Evolutionary conservation across 2,797 vertebrate genomes (phyloP).

Genomic region (Odontamblyopus lacepedii): DNA sequence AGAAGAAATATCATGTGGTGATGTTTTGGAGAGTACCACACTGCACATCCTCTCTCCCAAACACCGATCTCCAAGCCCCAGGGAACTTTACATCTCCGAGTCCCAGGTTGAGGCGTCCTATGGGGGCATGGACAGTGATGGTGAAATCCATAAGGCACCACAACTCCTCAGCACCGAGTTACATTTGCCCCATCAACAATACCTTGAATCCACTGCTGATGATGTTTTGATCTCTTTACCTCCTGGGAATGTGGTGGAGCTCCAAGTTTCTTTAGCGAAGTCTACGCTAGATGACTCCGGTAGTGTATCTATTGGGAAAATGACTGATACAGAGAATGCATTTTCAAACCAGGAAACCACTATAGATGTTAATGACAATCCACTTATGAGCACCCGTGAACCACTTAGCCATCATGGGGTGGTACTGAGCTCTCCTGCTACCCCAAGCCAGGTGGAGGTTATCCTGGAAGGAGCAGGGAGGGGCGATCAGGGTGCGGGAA

Average conservation of each 20-base stretch:
- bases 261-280: slow-evolving; percentile 85
- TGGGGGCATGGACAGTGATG: slow-evolving; percentile 60
- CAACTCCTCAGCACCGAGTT: slow-evolving; percentile 61
- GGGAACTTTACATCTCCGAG: slow-evolving; percentile 73
- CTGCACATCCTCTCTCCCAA: slow-evolving; percentile 76
- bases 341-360: slow-evolving; percentile 31
- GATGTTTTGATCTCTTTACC: slow-evolving; percentile 50
- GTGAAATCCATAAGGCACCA: slow-evolving; percentile 44
- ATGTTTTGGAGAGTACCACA: slow-evolving; percentile 77
- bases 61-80: slow-evolving; percentile 46
- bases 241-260: slow-evolving; percentile 80
- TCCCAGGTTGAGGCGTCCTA: slow-evolving; percentile 63
- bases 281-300: slow-evolving; percentile 56
- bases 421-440: slow-evolving; percentile 64
- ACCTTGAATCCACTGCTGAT: slow-evolving; percentile 22
- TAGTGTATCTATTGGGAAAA: slow-evolving; percentile 64
- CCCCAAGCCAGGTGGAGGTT: slow-evolving; percentile 84
- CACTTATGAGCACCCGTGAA: slow-evolving; percentile 6
- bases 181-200: slow-evolving; percentile 42
- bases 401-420: slow-evolving; percentile 65
- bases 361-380: slow-evolving; percentile 24
- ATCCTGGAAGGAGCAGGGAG: slow-evolving; percentile 68
- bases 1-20: slow-evolving; percentile 60
- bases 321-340: slow-evolving; percentile 65
- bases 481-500: slow-evolving; percentile 66